phyloP scores from a whole-genome alignment of 2,888 invertebrate genomes.

The Trypoxylon attenuatum region DNA sequence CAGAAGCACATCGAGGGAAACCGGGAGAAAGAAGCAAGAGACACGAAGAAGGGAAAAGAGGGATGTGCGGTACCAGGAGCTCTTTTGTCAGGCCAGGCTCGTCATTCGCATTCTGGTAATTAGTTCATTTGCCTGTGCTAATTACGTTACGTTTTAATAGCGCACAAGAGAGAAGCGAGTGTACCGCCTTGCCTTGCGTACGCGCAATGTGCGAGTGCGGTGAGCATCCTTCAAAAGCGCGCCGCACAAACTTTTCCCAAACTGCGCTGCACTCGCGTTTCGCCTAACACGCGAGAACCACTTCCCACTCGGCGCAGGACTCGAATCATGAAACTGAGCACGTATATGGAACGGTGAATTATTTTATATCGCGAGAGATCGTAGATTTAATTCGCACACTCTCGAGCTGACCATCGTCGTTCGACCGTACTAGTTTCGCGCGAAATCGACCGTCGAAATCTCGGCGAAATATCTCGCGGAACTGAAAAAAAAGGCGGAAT shows the following conservation, averaged over 20 bases:
- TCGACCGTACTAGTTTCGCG: no score
- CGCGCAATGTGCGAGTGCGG: background rate
- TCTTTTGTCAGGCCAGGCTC: conserved; percentile 64
- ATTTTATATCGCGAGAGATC: no score
- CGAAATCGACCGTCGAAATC: no score
- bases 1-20: background rate
- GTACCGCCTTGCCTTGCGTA: no score
- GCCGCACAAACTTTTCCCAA: background rate
- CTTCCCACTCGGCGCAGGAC: no score
- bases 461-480: no score
- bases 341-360: no score
- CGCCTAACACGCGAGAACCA: background rate
- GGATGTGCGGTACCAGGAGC: conserved; percentile 8
- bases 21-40: conserved; percentile 4
- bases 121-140: conserved; percentile 71
- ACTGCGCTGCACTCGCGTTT: background rate
- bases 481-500: no score
- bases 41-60: conserved; percentile 25
- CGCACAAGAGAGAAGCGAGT: conserved; percentile 44
- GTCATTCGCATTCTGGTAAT: conserved; percentile 69
- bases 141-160: conserved; percentile 66
- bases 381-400: no score
- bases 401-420: no score
- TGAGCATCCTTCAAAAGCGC: background rate
- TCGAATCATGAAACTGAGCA: no score